These are phyloP conservation scores for Eumacrocentrus americanus DNA, from an alignment of 2,888 invertebrate species.

Conservation along the genomic window DNA sequence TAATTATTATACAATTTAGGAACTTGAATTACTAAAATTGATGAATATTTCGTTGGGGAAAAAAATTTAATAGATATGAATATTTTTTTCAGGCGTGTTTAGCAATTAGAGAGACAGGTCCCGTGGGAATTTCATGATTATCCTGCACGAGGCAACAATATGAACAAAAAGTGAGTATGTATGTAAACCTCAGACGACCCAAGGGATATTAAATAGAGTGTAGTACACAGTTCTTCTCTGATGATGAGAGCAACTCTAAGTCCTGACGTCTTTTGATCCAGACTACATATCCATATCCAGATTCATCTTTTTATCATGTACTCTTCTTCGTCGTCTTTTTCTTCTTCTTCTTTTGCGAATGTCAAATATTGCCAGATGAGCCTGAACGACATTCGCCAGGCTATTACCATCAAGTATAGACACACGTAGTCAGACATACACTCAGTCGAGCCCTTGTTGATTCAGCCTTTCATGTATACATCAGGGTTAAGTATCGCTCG, in stretches of 20 bases:
- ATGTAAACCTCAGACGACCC: constrained; percentile 36
- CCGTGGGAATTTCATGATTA: constrained; percentile 19
- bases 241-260: constrained; percentile 11
- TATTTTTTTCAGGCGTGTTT: too few species aligned
- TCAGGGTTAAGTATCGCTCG: constrained; percentile 47
- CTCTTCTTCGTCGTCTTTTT: neutral
- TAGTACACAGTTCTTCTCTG: constrained; percentile 28
- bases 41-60: neutral
- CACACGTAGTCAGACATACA: constrained; percentile 30
- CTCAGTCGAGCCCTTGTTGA: constrained; percentile 41
- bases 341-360: neutral
- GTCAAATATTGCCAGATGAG: constrained; percentile 18
- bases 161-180: constrained; percentile 1
- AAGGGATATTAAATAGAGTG: constrained; percentile 58
- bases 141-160: neutral
- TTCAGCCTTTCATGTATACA: constrained; percentile 42
- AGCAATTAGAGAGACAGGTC: constrained; percentile 24
- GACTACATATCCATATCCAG: neutral
- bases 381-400: constrained; percentile 5
- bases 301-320: neutral
- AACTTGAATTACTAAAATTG: neutral
- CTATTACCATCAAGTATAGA: constrained; percentile 20
- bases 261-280: neutral
- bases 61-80: too few species aligned
- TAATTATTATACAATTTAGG: too few species aligned